Base-by-base conservation (phyloP, 2,113 vertebrate species). In the Entomyzon cyanotis region DNA sequence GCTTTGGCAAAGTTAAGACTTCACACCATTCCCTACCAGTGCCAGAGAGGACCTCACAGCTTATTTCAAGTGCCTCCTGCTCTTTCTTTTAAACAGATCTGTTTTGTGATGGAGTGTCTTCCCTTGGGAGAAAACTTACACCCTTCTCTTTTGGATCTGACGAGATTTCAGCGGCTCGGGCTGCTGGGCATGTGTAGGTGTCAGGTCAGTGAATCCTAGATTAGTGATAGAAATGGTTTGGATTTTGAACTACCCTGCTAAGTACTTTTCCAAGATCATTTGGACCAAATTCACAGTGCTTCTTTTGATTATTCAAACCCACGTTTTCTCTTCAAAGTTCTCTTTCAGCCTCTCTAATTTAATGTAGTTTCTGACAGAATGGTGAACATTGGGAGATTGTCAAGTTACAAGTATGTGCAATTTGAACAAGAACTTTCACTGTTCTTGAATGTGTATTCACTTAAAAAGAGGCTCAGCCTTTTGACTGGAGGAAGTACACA, bases 391-490 rank as follows among this genome's bases (percentile, higher is more conserved):
- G 47, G 44, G 16, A 49, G 69, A 18, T 60, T 3, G 0, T 60
- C 1, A 2, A 37, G 21, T 79, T 83, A 64, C 0, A 0, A 65
- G 25, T 62, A 21, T 20, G 15, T 84, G 65, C 55, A 67, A 10
- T 67, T 76, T 63, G 39, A 28, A 27, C 19, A 83, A 31, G 59
- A 78, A 8, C 37, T 89, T 50, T 55, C 25, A 14, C 42, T 74
- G 14, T 37, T 71, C 27, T 62, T 62, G 31, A 37, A 27, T 6
- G 25, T 50, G 12, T 41, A 9, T 81, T 65, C 13, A 25, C 46
- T 74, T 42, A 33, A 75, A 59, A 74, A 39, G 35, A 63, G 47
- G 11, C 5, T 95, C 44, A 80, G 33, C 42, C 47, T 84, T 84
- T 84, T 35, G 65, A 7, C 52, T 47, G 24, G 11, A 58, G 0